Base-by-base conservation (phyloP, 1,140 invertebrate species). In the Drosophila quadrilineata region DNA sequence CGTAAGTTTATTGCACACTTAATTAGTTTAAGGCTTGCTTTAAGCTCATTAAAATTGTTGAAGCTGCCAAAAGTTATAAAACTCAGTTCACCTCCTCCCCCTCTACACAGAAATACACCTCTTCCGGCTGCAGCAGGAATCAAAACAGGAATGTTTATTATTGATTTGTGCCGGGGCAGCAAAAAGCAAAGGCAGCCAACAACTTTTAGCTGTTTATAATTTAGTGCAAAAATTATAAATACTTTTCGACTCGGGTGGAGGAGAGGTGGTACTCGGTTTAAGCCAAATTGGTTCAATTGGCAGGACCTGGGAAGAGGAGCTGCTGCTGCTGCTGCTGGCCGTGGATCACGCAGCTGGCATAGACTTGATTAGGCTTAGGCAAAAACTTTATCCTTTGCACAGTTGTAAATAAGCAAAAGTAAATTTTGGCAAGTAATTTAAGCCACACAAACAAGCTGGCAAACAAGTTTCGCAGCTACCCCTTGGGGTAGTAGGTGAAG, bases 371-470 rank as follows among this genome's bases (percentile, higher is more conserved):
- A 84, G 77, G 77, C 77, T 85, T 85, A 85, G 77, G 70, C 70
- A 58, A 82, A 80, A 84, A 84, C 77, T 84, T 84, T 84, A 84
- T 84, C 77, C 77, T 84, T 77, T 85, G 77, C 77, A 77, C 77
- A 84, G 77, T 84, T 85, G 77, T 84, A 84, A 84, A 84, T 84
- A 84, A 84, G 77, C 79, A 84, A 84, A 84, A 84, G 77, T 84
- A 84, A 84, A 84, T 84, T 84, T 84, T 84, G 77, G 77, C 79
- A 84, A 84, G 77, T 84, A 84, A 84, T 84, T 84, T 85, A 84
- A 84, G 77, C 77, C 77, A 84, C 77, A 84, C 79, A 84, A 84
- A 84, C 77, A 84, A 84, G 77, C 79, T 84, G 77, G 77, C 77
- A 84, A 84, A 84, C 82, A 84, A 84, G 64, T 84, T 84, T 85